Percentiles rank a stretch among this genome's conserved stretches.
Evolutionary conservation across 2,888 invertebrate species (phyloP).

Genomic region (Eupithecia tripunctaria): DNA sequence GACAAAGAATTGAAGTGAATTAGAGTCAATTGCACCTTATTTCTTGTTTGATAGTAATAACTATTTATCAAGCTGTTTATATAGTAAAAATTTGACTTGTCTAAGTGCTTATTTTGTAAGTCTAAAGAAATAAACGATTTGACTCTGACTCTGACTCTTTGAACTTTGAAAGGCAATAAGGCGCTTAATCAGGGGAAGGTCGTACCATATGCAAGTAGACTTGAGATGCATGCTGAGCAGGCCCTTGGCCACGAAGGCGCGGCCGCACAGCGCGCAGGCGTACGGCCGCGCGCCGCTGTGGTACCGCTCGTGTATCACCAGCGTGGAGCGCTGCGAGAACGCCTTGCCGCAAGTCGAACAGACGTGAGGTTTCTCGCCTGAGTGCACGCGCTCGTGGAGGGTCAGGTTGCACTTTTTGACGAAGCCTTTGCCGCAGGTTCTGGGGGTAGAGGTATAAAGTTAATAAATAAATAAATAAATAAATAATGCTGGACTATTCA

Average conservation of each 20-base stretch:
- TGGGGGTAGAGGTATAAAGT: conserved; percentile 36
- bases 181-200: too few species aligned
- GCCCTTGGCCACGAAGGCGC: conserved; percentile 86
- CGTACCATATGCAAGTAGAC: conserved; percentile 74
- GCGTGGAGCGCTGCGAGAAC: conserved; percentile 85
- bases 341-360: conserved; percentile 86
- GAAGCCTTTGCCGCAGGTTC: conserved; percentile 83
- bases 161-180: too few species aligned
- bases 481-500: too few species aligned
- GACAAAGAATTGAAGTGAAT: too few species aligned
- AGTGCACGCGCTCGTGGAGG: conserved; percentile 86
- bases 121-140: too few species aligned
- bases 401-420: conserved; percentile 85
- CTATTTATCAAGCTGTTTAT: too few species aligned
- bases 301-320: conserved; percentile 85
- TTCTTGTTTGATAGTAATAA: too few species aligned
- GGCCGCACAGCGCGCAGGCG: conserved; percentile 83
- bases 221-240: conserved; percentile 86
- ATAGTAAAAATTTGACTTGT: too few species aligned
- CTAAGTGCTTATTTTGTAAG: too few species aligned
- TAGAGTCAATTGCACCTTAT: too few species aligned
- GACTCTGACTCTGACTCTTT: too few species aligned
- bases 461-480: too few species aligned
- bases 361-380: conserved; percentile 86
- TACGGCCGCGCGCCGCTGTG: conserved; percentile 86